phyloP scores from a whole-genome alignment of 2,888 invertebrate genomes.

The Cephus runcator region DNA sequence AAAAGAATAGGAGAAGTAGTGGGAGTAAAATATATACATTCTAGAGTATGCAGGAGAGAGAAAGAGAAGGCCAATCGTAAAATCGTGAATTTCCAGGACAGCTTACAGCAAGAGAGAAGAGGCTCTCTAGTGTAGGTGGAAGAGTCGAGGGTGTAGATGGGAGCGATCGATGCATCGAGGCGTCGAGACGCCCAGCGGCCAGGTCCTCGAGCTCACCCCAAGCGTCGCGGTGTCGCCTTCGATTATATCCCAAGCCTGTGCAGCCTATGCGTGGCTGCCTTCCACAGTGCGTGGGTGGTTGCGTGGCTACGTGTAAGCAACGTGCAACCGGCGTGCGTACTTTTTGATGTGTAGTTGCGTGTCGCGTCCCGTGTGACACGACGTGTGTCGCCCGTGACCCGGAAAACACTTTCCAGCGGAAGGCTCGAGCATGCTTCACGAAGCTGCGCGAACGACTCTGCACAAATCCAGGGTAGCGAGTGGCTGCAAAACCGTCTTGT shows the following conservation, averaged over 20 bases:
- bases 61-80: not conserved
- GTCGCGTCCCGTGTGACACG: constrained; percentile 30
- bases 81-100: not conserved
- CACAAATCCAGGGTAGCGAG: constrained; percentile 11
- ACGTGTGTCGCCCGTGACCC: constrained; percentile 30
- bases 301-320: not conserved
- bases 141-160: constrained; percentile 28
- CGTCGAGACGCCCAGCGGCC: constrained; percentile 50
- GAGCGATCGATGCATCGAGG: constrained; percentile 57
- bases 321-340: not conserved
- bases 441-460: constrained; percentile 25
- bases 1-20: not conserved
- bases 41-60: not conserved
- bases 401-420: constrained; percentile 23
- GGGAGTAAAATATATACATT: not conserved
- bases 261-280: constrained; percentile 16
- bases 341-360: constrained; percentile 3
- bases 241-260: not conserved
- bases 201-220: constrained; percentile 51
- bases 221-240: constrained; percentile 19
- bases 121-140: constrained; percentile 20
- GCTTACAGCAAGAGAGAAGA: constrained; percentile 14
- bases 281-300: not conserved
- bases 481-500: constrained; percentile 6
- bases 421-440: constrained; percentile 25